Evolutionary conservation across 2,113 vertebrate species (phyloP), one percentile per base, ranked within the genome.

Genomic region (Cacatua alba): DNA sequence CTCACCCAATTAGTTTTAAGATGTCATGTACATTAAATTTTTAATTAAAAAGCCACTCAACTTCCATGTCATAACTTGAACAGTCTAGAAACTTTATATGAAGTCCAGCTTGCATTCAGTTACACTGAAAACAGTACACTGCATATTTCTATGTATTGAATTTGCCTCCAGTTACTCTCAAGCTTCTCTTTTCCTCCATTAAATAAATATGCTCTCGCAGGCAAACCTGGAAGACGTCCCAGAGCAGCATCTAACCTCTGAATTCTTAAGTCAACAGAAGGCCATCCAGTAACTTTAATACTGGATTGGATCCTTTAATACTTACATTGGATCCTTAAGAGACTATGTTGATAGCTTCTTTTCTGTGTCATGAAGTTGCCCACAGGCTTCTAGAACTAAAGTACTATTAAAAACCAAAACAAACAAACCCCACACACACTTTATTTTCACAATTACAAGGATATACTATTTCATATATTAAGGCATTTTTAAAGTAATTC

Each of bases 41-140:
- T 86, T 90, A 71, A 86, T 78, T 95, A 79, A 75, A 88, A 92
- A 81, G 44, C 28, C 67, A 46, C 28, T 76, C 57, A 82, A 11
- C 18, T 67, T 46, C 33, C 60, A 13, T 82, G 29, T 53, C 43
- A 37, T 70, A 72, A 43, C 44, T 62, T 83, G 52, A 82, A 68
- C 74, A 86, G 14, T 37, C 17, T n/a, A 90, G 91, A 67, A 84
- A 85, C 39, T 48, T 68, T 14, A 35, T 21, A 64, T 3, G 0
- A 81, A 77, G 78, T 65, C 17, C 49, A 62, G 53, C 24, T 59
- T 82, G 46, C 24, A 41, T 41, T 59, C 33, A 71, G 5, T 71
- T 31, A 24, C 2, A 75, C 12, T 16, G 28, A 84, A 88, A 82
- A 13, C 15, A 48, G 62, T 25, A 25, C 31, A 41, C 33, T 46